Evolutionary conservation across 2,797 vertebrate genomes (phyloP).

Genomic region (Phylloscopus collybita): DNA sequence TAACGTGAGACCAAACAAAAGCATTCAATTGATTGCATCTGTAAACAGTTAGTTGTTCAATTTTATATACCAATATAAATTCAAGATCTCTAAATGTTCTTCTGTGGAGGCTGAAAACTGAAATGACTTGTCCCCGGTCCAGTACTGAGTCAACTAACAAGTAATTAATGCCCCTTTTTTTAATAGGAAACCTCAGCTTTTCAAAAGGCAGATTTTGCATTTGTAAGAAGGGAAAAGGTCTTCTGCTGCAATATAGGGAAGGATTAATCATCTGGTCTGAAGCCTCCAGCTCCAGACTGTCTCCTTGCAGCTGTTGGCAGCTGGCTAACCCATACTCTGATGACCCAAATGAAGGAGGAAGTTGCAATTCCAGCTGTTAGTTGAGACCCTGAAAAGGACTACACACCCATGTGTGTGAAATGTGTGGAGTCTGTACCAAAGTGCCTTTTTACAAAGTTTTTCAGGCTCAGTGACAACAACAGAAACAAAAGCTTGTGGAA

Average conservation of each 20-base stretch:
- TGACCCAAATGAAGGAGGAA: background rate
- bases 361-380: background rate
- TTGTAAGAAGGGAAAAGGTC: background rate
- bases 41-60: background rate
- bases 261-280: background rate
- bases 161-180: background rate
- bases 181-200: background rate
- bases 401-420: background rate
- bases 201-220: background rate
- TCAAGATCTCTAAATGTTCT: background rate
- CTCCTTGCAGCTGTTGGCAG: background rate
- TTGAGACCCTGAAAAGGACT: background rate
- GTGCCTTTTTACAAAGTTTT: background rate
- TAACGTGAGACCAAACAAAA: fast-evolving
- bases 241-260: background rate
- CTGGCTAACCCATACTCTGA: background rate
- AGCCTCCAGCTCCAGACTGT: background rate
- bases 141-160: background rate
- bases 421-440: background rate
- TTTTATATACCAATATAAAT: background rate
- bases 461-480: background rate
- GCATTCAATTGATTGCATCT: background rate
- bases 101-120: background rate
- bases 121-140: background rate
- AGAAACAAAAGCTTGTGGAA: background rate